A percentile compares a stretch with the other conserved stretches of the same genome.
Evolutionary conservation across 2,888 invertebrate species (phyloP).

Genomic region (Papilio demoleus): DNA sequence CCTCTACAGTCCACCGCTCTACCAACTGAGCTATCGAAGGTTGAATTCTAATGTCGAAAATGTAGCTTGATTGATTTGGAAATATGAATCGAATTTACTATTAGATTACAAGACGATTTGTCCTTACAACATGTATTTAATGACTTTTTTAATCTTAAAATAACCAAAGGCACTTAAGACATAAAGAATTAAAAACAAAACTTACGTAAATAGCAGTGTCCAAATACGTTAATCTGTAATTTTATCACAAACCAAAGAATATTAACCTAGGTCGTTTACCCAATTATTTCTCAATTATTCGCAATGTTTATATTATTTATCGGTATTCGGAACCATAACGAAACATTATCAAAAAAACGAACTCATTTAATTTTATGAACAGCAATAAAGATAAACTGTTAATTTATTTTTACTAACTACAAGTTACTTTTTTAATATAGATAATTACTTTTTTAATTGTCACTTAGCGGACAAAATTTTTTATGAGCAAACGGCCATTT

Average conservation of each 20-base stretch:
- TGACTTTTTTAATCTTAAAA: too few relatives aligned
- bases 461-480: too few relatives aligned
- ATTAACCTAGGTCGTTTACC: conserved; percentile 15
- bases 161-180: too few relatives aligned
- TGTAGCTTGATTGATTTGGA: background rate
- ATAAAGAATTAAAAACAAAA: too few relatives aligned
- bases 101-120: background rate
- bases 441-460: background rate
- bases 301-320: conserved; percentile 6
- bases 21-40: conserved; percentile 78
- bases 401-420: background rate
- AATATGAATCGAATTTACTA: background rate
- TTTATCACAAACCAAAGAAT: conserved; percentile 1
- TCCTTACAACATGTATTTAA: too few relatives aligned
- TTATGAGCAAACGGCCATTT: too few relatives aligned
- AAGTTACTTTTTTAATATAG: background rate
- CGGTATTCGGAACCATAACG: conserved; percentile 1
- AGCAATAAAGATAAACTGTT: background rate
- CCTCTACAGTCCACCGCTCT: conserved; percentile 75
- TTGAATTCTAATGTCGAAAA: background rate
- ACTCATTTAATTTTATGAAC: conserved; percentile 4
- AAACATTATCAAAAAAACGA: background rate
- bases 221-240: background rate
- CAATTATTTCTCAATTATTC: background rate
- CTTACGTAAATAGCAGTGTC: background rate